Conservation (phyloP, 2,888 invertebrate genomes). For the Entomobrya proxima region DNA sequence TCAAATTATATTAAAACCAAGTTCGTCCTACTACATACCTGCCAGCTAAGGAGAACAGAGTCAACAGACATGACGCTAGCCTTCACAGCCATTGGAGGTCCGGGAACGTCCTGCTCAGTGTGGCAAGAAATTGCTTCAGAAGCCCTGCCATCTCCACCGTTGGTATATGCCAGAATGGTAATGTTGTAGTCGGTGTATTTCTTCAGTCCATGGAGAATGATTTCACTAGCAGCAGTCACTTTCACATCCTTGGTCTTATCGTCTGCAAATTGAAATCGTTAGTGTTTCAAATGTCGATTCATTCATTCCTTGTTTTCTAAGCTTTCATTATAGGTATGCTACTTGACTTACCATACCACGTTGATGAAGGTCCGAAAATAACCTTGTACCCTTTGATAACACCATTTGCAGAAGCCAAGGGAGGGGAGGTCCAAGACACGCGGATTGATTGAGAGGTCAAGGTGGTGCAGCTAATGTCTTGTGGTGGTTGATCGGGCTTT, state of each 20-base stretch:
- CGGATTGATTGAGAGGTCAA: constrained; percentile 95
- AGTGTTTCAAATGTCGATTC: background rate
- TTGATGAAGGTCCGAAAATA: constrained; percentile 92
- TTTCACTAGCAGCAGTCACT: constrained; percentile 93
- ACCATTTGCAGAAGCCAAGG: constrained; percentile 93
- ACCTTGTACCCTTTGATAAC: constrained; percentile 97
- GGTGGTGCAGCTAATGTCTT: constrained; percentile 92
- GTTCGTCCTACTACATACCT: constrained; percentile 76
- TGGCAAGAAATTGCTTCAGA: constrained; percentile 92
- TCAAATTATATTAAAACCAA: background rate
- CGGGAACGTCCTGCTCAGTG: constrained; percentile 97
- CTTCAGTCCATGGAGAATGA: constrained; percentile 93
- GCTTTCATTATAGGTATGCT: background rate
- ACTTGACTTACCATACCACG: constrained; percentile 90
- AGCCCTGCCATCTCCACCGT: constrained; percentile 95
- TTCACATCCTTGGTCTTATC: constrained; percentile 94
- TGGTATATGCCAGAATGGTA: constrained; percentile 95
- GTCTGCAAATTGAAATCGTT: constrained; percentile 80
- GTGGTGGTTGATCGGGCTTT: constrained; percentile 91
- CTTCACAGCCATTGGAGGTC: constrained; percentile 94
- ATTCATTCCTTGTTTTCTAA: no score
- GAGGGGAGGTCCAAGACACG: constrained; percentile 96
- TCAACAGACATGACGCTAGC: constrained; percentile 94
- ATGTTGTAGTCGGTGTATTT: constrained; percentile 98
- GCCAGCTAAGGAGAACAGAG: constrained; percentile 95